phyloP scores from a whole-genome alignment of 2,888 invertebrate species.

The Ichneumoninae sp. region DNA sequence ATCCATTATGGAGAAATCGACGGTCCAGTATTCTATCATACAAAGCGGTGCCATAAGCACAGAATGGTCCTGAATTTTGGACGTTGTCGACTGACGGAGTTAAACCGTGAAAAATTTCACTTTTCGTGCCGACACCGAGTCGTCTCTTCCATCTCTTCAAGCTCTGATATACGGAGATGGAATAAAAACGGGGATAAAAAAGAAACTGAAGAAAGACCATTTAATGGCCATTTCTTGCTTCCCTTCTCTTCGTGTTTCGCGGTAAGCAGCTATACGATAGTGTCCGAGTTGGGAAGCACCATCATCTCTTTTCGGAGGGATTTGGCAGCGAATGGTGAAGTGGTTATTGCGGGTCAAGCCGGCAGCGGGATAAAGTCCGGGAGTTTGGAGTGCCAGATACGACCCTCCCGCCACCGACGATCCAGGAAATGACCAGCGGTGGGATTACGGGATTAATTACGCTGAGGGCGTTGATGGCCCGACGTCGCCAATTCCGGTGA shows the following conservation, averaged over 20 bases:
- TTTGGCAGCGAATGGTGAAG: constrained; percentile 23
- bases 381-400: constrained; percentile 72
- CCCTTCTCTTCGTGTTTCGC: constrained; percentile 64
- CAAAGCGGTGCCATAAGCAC: constrained; percentile 43
- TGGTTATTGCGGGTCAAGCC: constrained; percentile 45
- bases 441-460: constrained; percentile 83
- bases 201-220: constrained; percentile 70
- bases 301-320: constrained; percentile 9
- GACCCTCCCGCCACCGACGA: constrained; percentile 72
- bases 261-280: constrained; percentile 21
- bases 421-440: constrained; percentile 76
- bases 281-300: constrained; percentile 24
- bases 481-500: constrained; percentile 73
- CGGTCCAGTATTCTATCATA: constrained; percentile 26
- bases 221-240: constrained; percentile 77
- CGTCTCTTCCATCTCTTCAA: constrained; percentile 7
- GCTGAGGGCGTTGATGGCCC: constrained; percentile 82
- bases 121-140: constrained; percentile 67
- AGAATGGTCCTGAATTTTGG: constrained; percentile 38
- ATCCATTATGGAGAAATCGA: constrained; percentile 45
- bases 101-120: constrained; percentile 75
- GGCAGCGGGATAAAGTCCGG: constrained; percentile 60
- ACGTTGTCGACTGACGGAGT: constrained; percentile 40
- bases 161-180: constrained; percentile 64
- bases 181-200: constrained; percentile 67